These are phyloP conservation scores for Charina bottae DNA, from an alignment of 2,113 vertebrate species.

Conservation along the genomic window DNA sequence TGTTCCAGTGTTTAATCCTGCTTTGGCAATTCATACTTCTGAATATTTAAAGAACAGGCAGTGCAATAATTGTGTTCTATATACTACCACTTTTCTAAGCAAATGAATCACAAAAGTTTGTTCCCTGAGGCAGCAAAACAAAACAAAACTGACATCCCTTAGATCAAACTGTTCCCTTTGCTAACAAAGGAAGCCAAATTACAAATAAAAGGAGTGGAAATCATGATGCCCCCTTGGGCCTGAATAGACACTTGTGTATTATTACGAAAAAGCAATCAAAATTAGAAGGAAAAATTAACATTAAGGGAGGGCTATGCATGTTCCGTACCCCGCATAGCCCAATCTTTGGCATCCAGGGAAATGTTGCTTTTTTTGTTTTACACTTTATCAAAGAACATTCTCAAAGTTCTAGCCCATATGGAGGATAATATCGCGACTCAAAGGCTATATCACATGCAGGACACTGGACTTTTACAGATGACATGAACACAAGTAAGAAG, in stretches of 20 bases:
- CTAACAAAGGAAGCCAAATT: fast-evolving
- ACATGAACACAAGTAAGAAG: not conserved
- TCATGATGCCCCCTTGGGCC: fast-evolving
- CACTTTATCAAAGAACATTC: not conserved
- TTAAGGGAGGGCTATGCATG: not conserved
- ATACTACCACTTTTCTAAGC: conserved; percentile 15
- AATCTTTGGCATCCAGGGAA: not conserved
- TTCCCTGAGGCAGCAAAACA: not conserved
- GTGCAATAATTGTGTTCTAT: not conserved
- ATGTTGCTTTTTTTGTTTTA: not conserved
- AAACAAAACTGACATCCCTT: not conserved
- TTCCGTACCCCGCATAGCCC: not conserved
- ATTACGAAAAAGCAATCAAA: not conserved
- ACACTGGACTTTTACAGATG: not conserved
- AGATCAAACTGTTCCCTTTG: not conserved
- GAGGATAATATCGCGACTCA: not conserved
- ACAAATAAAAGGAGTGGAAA: not conserved
- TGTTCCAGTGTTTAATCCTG: not conserved
- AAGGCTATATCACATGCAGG: not conserved
- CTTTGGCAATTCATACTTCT: conserved; percentile 19
- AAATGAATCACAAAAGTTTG: not conserved
- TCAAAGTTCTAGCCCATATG: not conserved
- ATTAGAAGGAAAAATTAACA: not conserved
- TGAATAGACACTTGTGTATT: not conserved
- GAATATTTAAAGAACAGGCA: conserved; percentile 3